A percentile compares a stretch with the other conserved stretches of the same genome.
Evolutionary conservation across 2,113 vertebrate genomes (phyloP).

Genomic region (Carlito syrichta): DNA sequence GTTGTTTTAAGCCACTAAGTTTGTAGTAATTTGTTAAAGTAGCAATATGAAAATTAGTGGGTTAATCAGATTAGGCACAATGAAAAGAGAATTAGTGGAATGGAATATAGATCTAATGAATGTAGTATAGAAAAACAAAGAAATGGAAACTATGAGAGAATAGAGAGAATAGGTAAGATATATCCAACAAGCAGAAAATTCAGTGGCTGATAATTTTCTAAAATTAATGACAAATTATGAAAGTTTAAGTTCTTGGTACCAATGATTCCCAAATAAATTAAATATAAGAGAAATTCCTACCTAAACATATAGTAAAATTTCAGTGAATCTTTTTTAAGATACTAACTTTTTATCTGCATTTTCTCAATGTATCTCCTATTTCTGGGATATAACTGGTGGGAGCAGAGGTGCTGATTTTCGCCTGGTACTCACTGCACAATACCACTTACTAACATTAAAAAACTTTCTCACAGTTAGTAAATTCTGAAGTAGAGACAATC

Average conservation of each 20-base stretch:
- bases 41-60: background rate
- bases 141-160: background rate
- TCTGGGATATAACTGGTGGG: too few species aligned
- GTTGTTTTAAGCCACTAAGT: background rate
- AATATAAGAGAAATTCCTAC: background rate
- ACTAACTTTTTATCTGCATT: too few species aligned
- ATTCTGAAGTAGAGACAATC: background rate
- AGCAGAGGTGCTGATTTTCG: too few species aligned
- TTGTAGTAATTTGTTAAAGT: background rate
- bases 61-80: background rate
- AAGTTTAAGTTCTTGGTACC: background rate
- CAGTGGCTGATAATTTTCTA: background rate
- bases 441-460: background rate
- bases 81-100: background rate
- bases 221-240: background rate
- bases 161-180: background rate
- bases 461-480: background rate
- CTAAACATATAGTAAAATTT: background rate
- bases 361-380: too few species aligned
- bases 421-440: too few species aligned
- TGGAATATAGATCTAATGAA: background rate
- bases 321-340: too few species aligned
- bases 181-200: background rate
- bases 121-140: background rate
- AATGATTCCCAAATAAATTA: background rate